These are phyloP conservation scores for Triops cancriformis DNA, from an alignment of 1,140 invertebrate species.

Conservation along the genomic window DNA sequence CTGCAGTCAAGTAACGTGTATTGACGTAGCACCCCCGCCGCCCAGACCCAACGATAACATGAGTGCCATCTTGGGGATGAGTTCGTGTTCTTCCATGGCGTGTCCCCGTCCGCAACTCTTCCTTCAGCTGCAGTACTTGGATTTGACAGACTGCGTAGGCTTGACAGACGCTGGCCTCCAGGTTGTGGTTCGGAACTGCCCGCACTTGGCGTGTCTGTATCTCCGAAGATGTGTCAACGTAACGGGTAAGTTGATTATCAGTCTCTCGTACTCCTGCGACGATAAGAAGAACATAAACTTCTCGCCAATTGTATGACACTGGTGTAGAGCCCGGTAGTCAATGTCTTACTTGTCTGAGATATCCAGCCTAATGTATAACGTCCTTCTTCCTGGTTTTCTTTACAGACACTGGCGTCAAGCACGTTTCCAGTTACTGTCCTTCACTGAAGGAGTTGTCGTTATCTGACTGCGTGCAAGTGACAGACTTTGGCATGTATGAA, in stretches of 20 bases:
- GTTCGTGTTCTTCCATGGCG: slow-evolving; percentile 20
- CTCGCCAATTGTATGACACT: too few relatives aligned
- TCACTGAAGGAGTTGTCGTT: slow-evolving; percentile 75
- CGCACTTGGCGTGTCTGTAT: slow-evolving; percentile 78
- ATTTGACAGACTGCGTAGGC: slow-evolving; percentile 74
- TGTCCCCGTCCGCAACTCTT: slow-evolving; percentile 27
- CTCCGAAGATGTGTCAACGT: slow-evolving; percentile 74
- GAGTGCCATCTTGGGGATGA: slow-evolving; percentile 7
- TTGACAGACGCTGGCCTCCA: slow-evolving; percentile 73
- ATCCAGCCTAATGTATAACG: neutral
- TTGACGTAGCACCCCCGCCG: slow-evolving; percentile 52
- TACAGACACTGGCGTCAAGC: slow-evolving; percentile 62
- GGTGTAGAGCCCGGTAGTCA: neutral
- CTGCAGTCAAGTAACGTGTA: slow-evolving; percentile 58
- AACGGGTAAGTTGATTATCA: slow-evolving; percentile 49
- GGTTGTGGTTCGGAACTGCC: slow-evolving; percentile 72
- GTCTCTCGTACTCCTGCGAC: too few relatives aligned
- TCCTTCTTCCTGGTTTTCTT: slow-evolving; percentile 33
- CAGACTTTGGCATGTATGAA: slow-evolving; percentile 84
- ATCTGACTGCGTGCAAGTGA: slow-evolving; percentile 78
- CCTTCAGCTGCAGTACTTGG: slow-evolving; percentile 59
- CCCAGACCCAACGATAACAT: slow-evolving; percentile 33
- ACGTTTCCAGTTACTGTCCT: slow-evolving; percentile 74
- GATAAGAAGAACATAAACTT: too few relatives aligned
- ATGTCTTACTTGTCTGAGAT: neutral